phyloP scores from a whole-genome alignment of 1,140 invertebrate genomes.

The Philaenus spumarius region DNA sequence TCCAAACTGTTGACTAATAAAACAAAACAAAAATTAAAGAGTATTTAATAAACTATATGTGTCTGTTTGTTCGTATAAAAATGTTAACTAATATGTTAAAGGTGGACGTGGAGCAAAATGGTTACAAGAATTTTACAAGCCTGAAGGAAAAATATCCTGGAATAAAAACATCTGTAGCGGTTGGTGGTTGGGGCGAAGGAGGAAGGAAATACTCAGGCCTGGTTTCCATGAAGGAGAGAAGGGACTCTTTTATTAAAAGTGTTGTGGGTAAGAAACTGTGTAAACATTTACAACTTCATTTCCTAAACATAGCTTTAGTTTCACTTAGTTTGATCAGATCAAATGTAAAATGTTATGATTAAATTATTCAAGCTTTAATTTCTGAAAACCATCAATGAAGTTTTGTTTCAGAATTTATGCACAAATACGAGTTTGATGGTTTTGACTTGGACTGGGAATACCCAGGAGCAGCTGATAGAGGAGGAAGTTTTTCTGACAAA shows the following conservation, averaged over 20 bases:
- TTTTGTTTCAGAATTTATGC: slow-evolving; percentile 54
- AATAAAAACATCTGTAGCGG: slow-evolving; percentile 70
- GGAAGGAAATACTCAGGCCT: slow-evolving; percentile 77
- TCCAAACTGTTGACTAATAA: too few species aligned
- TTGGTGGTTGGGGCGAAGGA: slow-evolving; percentile 84
- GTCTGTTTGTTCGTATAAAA: too few species aligned
- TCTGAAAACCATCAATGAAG: too few species aligned
- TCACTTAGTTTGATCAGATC: background rate
- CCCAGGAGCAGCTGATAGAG: slow-evolving; percentile 74
- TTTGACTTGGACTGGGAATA: slow-evolving; percentile 85
- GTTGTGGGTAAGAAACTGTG: slow-evolving; percentile 59
- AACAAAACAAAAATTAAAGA: too few species aligned
- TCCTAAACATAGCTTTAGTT: background rate
- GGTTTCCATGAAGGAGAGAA: slow-evolving; percentile 56
- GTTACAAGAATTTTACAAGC: slow-evolving; percentile 75
- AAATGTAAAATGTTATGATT: background rate
- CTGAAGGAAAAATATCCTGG: slow-evolving; percentile 62
- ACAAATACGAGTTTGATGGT: slow-evolving; percentile 70
- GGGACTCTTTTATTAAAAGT: slow-evolving; percentile 66
- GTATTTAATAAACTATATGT: background rate
- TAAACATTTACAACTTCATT: background rate
- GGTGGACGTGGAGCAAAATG: slow-evolving; percentile 65
- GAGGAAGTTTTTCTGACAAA: slow-evolving; percentile 77
- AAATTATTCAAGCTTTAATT: background rate
- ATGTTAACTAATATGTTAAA: too few species aligned